Conservation (phyloP, 2,113 vertebrate species). For the Crypturellus undulatus region DNA sequence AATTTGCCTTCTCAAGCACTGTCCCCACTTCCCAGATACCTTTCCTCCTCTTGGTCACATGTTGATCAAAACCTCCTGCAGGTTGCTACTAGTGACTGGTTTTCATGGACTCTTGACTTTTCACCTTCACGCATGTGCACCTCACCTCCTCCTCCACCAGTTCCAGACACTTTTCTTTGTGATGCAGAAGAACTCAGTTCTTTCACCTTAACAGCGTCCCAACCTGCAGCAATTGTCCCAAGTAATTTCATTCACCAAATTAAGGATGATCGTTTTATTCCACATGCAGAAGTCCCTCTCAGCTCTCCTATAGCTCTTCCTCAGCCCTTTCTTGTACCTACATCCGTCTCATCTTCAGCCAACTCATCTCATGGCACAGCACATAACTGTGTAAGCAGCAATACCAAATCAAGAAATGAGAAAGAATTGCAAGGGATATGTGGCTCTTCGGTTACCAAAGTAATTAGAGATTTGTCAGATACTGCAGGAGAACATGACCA, state of each 20-base stretch:
- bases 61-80: conserved; percentile 72
- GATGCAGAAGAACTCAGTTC: conserved; percentile 72
- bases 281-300: conserved; percentile 39
- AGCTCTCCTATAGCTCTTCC: conserved; percentile 46
- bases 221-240: conserved; percentile 22
- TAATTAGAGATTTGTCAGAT: not conserved
- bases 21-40: conserved; percentile 66
- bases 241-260: conserved; percentile 37
- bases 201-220: conserved; percentile 54
- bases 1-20: conserved; percentile 78
- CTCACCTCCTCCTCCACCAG: conserved; percentile 72
- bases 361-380: not conserved
- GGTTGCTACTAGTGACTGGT: conserved; percentile 77
- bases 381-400: not conserved
- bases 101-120: conserved; percentile 79
- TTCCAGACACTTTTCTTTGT: conserved; percentile 76
- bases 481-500: not conserved
- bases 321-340: conserved; percentile 32
- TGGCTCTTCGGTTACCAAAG: conserved; percentile 11
- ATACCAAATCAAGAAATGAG: conserved; percentile 12
- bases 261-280: conserved; percentile 60
- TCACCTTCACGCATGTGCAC: conserved; percentile 68
- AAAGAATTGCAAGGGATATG: conserved; percentile 13
- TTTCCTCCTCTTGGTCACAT: conserved; percentile 60
- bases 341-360: conserved; percentile 44